phyloP scores from a whole-genome alignment of 1,140 invertebrate genomes.

The Cotesia typhae region DNA sequence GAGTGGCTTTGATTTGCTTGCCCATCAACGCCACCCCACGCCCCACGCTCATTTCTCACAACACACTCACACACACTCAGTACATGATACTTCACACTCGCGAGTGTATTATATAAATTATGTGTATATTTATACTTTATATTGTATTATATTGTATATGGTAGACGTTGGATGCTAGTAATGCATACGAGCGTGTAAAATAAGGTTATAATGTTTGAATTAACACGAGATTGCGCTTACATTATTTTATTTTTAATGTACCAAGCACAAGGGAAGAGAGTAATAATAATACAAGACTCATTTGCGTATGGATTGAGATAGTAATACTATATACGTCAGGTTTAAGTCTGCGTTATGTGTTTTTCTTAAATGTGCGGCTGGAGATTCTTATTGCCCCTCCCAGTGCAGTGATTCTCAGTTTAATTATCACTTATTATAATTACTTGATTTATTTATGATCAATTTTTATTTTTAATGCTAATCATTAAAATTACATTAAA shows the following conservation, averaged over 20 bases:
- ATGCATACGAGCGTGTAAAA: conserved; percentile 10
- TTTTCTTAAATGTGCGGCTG: conserved; percentile 41
- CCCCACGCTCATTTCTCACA: conserved; percentile 16
- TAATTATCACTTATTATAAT: conserved; percentile 12
- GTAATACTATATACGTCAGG: conserved; percentile 47
- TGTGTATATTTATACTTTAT: conserved; percentile 8
- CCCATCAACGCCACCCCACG: conserved; percentile 33
- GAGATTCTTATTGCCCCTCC: conserved; percentile 57
- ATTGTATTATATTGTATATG: not conserved
- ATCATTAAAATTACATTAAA: no score
- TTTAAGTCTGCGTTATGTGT: conserved; percentile 53
- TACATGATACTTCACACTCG: not conserved
- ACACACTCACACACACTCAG: not conserved
- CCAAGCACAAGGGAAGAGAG: not conserved
- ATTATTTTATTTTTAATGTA: conserved; percentile 8
- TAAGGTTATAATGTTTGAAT: conserved; percentile 11
- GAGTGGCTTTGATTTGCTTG: conserved; percentile 61
- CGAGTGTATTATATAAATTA: no score
- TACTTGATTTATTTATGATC: not conserved
- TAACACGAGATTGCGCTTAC: conserved; percentile 8
- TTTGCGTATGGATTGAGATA: conserved; percentile 65
- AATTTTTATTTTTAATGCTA: no score
- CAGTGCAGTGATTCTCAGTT: conserved; percentile 48
- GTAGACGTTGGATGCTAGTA: not conserved
- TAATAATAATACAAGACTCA: conserved; percentile 43